These are phyloP conservation scores for Botia almorhae DNA, from an alignment of 2,797 vertebrate species.

Conservation along the genomic window DNA sequence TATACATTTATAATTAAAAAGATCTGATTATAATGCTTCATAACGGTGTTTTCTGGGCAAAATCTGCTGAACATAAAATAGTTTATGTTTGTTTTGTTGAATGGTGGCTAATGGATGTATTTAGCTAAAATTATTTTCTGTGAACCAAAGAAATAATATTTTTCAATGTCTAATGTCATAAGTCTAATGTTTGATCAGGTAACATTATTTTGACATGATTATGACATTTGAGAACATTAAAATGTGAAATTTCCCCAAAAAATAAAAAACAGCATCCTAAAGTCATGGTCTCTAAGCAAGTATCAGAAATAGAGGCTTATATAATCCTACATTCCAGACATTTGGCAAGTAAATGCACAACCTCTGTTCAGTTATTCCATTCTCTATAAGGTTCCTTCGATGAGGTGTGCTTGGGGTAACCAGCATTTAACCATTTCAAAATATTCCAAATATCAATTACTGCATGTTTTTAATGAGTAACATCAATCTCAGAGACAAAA, in stretches of 20 bases:
- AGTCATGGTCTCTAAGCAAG: not conserved
- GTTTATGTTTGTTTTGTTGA: too few relatives aligned
- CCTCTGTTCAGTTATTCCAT: slow-evolving; percentile 49
- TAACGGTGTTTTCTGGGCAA: too few relatives aligned
- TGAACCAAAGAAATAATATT: too few relatives aligned
- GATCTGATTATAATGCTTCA: too few relatives aligned
- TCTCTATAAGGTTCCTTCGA: slow-evolving; percentile 48
- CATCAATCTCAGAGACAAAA: not conserved
- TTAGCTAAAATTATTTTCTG: too few relatives aligned
- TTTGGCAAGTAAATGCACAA: slow-evolving; percentile 26
- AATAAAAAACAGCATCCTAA: not conserved
- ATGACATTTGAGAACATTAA: not conserved
- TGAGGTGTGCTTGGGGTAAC: not conserved
- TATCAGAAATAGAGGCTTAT: slow-evolving; percentile 39
- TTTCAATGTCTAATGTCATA: not conserved
- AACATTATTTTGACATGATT: not conserved
- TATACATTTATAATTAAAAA: too few relatives aligned
- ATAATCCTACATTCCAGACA: slow-evolving; percentile 26
- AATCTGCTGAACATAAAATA: too few relatives aligned
- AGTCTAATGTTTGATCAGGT: not conserved
- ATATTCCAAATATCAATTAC: slow-evolving; percentile 18
- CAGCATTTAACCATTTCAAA: not conserved
- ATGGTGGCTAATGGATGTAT: too few relatives aligned
- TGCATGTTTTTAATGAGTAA: slow-evolving; percentile 21
- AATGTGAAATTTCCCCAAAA: not conserved